Conservation (phyloP, 53 echinoderm and acorn worm species). For the Arbacia lixula region DNA sequence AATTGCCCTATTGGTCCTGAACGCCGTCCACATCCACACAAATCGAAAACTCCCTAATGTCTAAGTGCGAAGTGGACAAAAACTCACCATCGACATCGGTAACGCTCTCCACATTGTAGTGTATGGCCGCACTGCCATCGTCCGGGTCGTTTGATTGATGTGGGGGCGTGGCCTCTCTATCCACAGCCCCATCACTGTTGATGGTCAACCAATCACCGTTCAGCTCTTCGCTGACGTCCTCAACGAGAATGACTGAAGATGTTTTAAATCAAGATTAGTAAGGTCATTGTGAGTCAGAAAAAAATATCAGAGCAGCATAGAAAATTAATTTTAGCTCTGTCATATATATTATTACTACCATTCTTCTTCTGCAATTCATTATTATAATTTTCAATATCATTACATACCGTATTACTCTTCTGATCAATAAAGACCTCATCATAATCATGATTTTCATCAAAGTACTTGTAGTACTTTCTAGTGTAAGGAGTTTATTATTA, state of each 20-base stretch:
- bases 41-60: not conserved
- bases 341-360: no score
- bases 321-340: no score
- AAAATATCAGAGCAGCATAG: no score
- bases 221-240: not conserved
- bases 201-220: not conserved
- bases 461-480: no score
- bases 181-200: not conserved
- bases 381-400: no score
- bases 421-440: no score
- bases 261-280: not conserved
- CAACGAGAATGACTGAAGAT: conserved; percentile 5
- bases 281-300: not conserved
- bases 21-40: no score
- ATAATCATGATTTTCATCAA: no score
- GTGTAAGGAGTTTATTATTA: no score
- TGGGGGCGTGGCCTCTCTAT: not conserved
- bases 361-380: no score
- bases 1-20: no score
- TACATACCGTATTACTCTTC: no score
- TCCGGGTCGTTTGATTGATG: not conserved
- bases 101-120: not conserved
- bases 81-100: not conserved
- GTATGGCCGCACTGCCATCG: not conserved
- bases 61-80: not conserved